Conservation (phyloP, 2,888 invertebrate genomes). For the Archaeoteleia sp. region DNA sequence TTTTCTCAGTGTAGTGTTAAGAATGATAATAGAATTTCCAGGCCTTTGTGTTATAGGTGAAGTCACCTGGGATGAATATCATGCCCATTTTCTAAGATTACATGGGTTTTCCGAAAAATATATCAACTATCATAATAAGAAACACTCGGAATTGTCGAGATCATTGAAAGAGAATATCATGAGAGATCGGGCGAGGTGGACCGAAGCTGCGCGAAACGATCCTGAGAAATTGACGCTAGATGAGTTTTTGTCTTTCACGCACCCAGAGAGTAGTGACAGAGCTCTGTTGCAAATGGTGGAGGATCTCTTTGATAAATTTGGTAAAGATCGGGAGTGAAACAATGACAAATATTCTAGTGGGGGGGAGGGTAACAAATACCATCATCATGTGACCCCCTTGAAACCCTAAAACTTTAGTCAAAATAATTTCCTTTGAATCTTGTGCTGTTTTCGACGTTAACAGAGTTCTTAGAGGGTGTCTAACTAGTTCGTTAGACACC, state of each 20-base stretch:
- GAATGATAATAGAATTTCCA: no score
- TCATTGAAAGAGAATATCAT: constrained; percentile 83
- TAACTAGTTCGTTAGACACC: no score
- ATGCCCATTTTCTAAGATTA: constrained; percentile 82
- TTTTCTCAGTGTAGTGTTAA: no score
- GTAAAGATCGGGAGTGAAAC: no score
- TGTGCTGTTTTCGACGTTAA: no score
- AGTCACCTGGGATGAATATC: constrained; percentile 88
- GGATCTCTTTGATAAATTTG: constrained; percentile 84
- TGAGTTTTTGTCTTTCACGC: constrained; percentile 87
- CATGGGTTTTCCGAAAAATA: constrained; percentile 81
- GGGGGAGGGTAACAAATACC: no score
- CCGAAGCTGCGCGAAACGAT: constrained; percentile 84
- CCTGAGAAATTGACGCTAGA: constrained; percentile 84
- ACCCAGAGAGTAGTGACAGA: constrained; percentile 84
- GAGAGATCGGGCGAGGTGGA: constrained; percentile 86
- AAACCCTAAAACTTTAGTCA: no score
- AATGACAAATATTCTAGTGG: no score
- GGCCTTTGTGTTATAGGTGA: constrained; percentile 74
- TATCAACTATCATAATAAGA: constrained; percentile 80
- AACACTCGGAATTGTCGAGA: constrained; percentile 80
- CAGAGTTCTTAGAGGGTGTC: no score
- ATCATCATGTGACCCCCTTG: no score
- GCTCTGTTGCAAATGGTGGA: constrained; percentile 79
- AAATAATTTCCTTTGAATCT: no score